These are phyloP conservation scores for Andrena hattorfiana DNA, from an alignment of 2,888 invertebrate species.

Conservation along the genomic window DNA sequence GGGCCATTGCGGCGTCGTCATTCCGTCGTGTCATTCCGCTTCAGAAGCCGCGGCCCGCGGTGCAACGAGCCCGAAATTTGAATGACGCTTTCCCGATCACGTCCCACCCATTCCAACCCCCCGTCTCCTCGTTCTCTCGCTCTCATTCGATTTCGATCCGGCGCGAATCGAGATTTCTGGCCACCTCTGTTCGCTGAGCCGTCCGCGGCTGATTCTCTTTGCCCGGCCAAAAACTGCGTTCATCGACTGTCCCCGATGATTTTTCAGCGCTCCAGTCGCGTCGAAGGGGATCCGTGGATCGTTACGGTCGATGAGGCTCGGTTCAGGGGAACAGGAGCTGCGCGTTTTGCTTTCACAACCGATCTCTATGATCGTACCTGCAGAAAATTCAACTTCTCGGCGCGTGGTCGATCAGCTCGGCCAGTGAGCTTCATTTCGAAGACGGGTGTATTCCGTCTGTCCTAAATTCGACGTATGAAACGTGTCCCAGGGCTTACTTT, in stretches of 20 bases:
- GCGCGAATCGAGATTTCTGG: conserved; percentile 54
- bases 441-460: not conserved
- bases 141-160: conserved; percentile 55
- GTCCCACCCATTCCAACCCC: not conserved
- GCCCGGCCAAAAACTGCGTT: conserved; percentile 31
- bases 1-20: conserved; percentile 54
- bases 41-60: conserved; percentile 51
- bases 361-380: not conserved
- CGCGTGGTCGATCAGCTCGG: not conserved
- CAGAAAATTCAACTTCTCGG: not conserved
- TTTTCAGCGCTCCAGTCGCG: not conserved
- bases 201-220: conserved; percentile 45
- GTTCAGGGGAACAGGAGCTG: not conserved
- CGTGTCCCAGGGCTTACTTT: not conserved
- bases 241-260: conserved; percentile 32
- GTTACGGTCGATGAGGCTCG: conserved; percentile 14
- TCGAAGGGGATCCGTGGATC: conserved; percentile 4
- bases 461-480: not conserved
- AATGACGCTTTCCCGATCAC: conserved; percentile 64
- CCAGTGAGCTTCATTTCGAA: not conserved
- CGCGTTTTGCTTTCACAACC: not conserved
- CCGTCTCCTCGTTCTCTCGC: conserved; percentile 18
- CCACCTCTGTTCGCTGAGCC: conserved; percentile 5
- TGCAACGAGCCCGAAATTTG: conserved; percentile 63
- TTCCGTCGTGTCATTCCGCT: conserved; percentile 67